Base-by-base conservation (phyloP, 2,797 vertebrate genomes). In the Myotis myotis region DNA sequence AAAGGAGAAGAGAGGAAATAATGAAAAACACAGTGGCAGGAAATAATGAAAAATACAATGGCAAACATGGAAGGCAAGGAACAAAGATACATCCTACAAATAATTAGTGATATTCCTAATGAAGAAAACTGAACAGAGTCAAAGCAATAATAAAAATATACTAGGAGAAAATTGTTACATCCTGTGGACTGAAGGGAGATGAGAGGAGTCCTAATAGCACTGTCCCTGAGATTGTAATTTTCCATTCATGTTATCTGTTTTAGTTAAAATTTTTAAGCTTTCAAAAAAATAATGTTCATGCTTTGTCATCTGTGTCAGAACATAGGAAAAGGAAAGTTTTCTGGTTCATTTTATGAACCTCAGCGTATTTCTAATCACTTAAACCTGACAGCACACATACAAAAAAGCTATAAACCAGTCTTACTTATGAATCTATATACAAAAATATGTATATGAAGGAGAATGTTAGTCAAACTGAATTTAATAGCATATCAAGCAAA, bases 331-430 rank as follows among this genome's bases (percentile, higher is more conserved):
- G 91, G 30, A 44, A 95, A 89, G 25, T 62, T 84, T 47, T n/a
- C 33, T 90, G 57, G 28, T 75, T 88, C 91, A 62, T 89, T 87
- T 84, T 74, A 30, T 84, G 72, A 95, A 87, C 33, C 62, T 95
- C 87, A 88, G 38, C 12, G 4, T 88, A 64, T 64, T 10, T 87
- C 71, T 91, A 38, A 51, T 93, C 85, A 83, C 62, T 70, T 80
- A 85, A 66, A 87, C 72, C 30, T 84, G 64, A 71, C 25, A 80
- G 44, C 66, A 72, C 19, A 49, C n/a, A 49, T 66, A 85, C 7
- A 60, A 23, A 78, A 53, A 51, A 88, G 82, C 62, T 90, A 19
- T 41, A 57, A 84, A 36, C 8, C 8, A 76, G 7, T 81, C 68
- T 89, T 87, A 66, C 4, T 80, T 72, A 41, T 20, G 49, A 87